A percentile compares a stretch with the other conserved stretches of the same genome.
phyloP scores from a whole-genome alignment of 2,113 vertebrate species.

The Aspiorhynchus laticeps region DNA sequence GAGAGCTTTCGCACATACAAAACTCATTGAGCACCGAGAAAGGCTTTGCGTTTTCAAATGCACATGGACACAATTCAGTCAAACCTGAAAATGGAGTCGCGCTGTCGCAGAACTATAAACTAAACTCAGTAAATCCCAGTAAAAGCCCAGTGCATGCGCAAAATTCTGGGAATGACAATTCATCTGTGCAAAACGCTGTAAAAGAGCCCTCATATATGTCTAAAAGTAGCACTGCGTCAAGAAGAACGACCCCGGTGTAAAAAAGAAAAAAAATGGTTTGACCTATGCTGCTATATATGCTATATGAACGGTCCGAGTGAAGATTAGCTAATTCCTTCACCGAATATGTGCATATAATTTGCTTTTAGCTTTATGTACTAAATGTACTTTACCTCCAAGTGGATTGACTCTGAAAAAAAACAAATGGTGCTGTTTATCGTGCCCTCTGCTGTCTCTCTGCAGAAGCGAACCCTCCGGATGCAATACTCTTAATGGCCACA shows the following conservation, averaged over 20 bases:
- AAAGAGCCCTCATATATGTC: conserved; percentile 11
- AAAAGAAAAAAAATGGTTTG: background rate
- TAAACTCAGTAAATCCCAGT: background rate
- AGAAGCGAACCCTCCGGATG: background rate
- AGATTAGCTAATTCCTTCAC: background rate
- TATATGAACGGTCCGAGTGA: background rate
- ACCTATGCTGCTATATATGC: background rate
- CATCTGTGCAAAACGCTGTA: background rate
- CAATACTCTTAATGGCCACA: background rate
- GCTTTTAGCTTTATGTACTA: background rate
- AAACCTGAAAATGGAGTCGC: conserved; percentile 33
- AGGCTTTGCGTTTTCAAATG: background rate
- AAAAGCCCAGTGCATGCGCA: background rate
- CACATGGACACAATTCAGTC: conserved; percentile 18
- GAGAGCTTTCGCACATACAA: conserved; percentile 3
- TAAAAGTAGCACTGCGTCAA: conserved; percentile 1
- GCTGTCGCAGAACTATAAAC: conserved; percentile 23
- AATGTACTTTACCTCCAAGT: too few species aligned
- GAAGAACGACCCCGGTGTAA: conserved; percentile 56
- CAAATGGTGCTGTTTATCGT: background rate
- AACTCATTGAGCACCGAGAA: background rate
- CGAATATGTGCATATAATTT: background rate
- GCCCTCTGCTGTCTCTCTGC: background rate
- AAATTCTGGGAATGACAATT: background rate
- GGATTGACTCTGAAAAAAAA: background rate